Evolutionary conservation across 2,888 invertebrate species (phyloP).

Genomic region (Tillus elongatus): DNA sequence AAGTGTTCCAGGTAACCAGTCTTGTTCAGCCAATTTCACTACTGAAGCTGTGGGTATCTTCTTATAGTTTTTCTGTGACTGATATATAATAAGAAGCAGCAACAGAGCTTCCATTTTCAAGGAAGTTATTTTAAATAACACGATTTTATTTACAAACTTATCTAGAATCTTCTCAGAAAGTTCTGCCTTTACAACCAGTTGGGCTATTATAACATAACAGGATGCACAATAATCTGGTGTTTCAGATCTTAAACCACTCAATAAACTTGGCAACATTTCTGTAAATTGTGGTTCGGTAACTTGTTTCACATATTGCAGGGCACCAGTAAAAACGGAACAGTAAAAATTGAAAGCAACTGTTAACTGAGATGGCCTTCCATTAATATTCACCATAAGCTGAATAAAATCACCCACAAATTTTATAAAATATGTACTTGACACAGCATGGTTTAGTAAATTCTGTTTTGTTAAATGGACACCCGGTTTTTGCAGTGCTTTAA

Average conservation of each 20-base stretch:
- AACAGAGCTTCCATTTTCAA: constrained; percentile 56
- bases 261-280: constrained; percentile 60
- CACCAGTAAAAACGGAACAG: constrained; percentile 64
- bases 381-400: constrained; percentile 45
- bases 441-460: constrained; percentile 63
- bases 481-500: constrained; percentile 61
- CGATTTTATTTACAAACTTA: constrained; percentile 52
- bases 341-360: constrained; percentile 73
- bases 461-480: constrained; percentile 66
- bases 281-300: constrained; percentile 56
- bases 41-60: constrained; percentile 47
- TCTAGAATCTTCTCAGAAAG: constrained; percentile 50
- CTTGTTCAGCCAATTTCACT: constrained; percentile 41
- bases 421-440: constrained; percentile 53
- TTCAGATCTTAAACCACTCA: constrained; percentile 59
- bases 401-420: constrained; percentile 54
- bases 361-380: constrained; percentile 51
- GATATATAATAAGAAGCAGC: constrained; percentile 61
- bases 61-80: constrained; percentile 46
- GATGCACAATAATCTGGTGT: constrained; percentile 64
- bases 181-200: constrained; percentile 55
- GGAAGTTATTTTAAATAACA: constrained; percentile 43
- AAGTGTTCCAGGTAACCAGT: constrained; percentile 45
- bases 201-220: constrained; percentile 63
- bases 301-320: constrained; percentile 49